Percentiles rank a stretch among this genome's conserved stretches.
Evolutionary conservation across 2,113 vertebrate genomes (phyloP).

Genomic region (Dipodomys merriami): DNA sequence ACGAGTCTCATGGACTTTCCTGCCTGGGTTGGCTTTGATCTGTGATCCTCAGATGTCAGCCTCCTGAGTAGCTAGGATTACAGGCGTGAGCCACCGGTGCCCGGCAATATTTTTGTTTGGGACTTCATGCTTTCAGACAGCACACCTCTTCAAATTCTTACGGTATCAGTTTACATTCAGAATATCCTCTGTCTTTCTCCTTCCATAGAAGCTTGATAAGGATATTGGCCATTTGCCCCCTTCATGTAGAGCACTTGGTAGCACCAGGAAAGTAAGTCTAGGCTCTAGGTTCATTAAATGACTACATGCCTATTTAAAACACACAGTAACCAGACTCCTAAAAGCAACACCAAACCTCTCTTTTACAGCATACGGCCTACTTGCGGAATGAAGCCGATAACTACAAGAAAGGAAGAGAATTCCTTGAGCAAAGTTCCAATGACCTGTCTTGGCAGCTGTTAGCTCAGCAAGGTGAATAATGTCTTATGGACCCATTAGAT

Average conservation of each 20-base stretch:
- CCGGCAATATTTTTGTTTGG: background rate
- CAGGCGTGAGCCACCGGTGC: too few relatives aligned
- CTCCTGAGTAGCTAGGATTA: too few relatives aligned
- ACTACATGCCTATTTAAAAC: background rate
- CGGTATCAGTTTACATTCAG: background rate
- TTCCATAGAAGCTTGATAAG: background rate
- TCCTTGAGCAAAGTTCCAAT: fast-evolving
- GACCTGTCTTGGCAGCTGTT: constrained; percentile 52
- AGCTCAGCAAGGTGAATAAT: constrained; percentile 62
- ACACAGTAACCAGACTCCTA: background rate
- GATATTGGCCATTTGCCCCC: background rate
- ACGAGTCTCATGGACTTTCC: too few relatives aligned
- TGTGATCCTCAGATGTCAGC: too few relatives aligned
- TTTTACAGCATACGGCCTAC: constrained; percentile 55
- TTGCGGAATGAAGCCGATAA: background rate
- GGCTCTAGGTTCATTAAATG: background rate
- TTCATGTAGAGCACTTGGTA: background rate
- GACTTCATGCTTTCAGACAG: background rate
- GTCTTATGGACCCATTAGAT: background rate
- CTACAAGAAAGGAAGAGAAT: background rate
- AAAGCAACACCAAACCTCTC: constrained; percentile 30
- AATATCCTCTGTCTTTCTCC: background rate
- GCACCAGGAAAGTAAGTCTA: background rate
- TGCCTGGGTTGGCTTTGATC: too few relatives aligned
- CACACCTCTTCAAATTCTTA: background rate